phyloP scores from a whole-genome alignment of 1,140 invertebrate species.

The Diabrotica undecimpunctata region DNA sequence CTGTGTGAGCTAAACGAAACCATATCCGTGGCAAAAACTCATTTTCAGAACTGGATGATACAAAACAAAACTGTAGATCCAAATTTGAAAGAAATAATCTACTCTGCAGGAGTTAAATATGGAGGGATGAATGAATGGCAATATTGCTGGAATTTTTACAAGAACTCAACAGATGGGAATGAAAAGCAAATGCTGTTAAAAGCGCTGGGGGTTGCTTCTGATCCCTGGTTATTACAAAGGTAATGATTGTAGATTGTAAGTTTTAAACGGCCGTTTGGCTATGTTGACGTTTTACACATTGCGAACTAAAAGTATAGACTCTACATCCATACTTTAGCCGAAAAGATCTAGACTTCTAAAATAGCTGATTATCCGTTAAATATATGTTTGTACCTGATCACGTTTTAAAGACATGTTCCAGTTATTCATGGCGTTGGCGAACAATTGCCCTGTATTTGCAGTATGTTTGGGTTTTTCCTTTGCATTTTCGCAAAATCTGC shows the following conservation, averaged over 20 bases:
- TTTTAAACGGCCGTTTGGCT: too few species aligned
- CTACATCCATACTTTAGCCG: too few species aligned
- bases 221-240: constrained; percentile 69
- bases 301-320: too few species aligned
- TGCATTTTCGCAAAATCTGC: too few species aligned
- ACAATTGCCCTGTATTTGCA: too few species aligned
- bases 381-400: too few species aligned
- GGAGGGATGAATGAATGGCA: constrained; percentile 72
- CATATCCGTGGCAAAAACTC: constrained; percentile 57
- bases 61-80: constrained; percentile 57
- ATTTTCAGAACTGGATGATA: constrained; percentile 66
- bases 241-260: constrained; percentile 12
- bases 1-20: constrained; percentile 60
- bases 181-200: constrained; percentile 66
- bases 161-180: constrained; percentile 61
- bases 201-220: constrained; percentile 65
- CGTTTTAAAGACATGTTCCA: too few species aligned
- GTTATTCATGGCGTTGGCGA: too few species aligned
- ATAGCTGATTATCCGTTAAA: too few species aligned
- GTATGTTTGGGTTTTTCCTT: too few species aligned
- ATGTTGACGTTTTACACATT: too few species aligned
- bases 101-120: constrained; percentile 67
- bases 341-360: too few species aligned
- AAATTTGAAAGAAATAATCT: constrained; percentile 71
- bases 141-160: constrained; percentile 69